Evolutionary conservation across 2,113 vertebrate genomes (phyloP).

Genomic region (Geococcyx californianus): DNA sequence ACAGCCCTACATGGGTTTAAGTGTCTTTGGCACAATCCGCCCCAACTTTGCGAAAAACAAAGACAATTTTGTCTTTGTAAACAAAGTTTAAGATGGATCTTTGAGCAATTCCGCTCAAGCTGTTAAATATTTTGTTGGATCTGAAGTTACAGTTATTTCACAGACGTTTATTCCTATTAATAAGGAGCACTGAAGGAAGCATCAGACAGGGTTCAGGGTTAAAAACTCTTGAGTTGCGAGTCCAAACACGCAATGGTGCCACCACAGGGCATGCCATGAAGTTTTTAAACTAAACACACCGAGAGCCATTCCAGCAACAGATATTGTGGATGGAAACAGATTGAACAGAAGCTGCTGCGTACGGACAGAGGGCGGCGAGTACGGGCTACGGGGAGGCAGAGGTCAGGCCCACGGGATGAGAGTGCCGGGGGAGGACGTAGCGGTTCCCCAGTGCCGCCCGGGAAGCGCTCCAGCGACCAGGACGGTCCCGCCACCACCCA

Average conservation of each 20-base stretch:
- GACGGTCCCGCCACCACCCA: no score
- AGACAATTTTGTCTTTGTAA: neutral
- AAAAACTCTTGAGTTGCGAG: neutral
- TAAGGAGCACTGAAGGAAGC: neutral
- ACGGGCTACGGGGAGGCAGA: neutral
- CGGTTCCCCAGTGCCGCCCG: neutral
- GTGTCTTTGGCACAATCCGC: neutral
- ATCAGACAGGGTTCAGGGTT: neutral
- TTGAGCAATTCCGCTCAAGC: neutral
- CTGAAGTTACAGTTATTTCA: neutral
- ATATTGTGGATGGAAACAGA: neutral
- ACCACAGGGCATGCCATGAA: neutral
- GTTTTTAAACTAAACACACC: neutral
- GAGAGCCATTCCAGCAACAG: neutral
- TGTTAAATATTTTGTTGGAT: neutral
- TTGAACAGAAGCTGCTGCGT: fast-evolving
- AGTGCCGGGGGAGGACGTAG: neutral
- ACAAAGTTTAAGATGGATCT: neutral
- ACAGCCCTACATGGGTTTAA: neutral
- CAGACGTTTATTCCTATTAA: neutral
- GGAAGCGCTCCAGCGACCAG: neutral
- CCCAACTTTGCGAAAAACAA: neutral
- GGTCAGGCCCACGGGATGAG: neutral
- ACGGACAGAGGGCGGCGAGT: neutral
- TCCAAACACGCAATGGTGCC: slow-evolving; percentile 20